These are phyloP conservation scores for Eunapius fragilis DNA, from an alignment of 37 sponge, comb jelly and placozoan species.

Conservation along the genomic window DNA sequence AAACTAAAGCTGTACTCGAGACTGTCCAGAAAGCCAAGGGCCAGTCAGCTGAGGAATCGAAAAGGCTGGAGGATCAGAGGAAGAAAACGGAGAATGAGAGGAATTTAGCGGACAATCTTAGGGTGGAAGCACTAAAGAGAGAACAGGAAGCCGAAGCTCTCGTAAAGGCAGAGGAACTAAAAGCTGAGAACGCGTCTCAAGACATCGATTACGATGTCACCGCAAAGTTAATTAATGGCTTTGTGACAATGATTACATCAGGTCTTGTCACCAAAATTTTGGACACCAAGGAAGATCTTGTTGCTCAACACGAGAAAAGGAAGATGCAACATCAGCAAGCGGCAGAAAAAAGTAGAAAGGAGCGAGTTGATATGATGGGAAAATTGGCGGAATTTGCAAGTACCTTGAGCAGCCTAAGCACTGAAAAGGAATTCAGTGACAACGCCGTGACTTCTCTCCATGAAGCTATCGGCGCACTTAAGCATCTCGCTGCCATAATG, in stretches of 20 bases:
- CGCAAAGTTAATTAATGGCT: constrained; percentile 11
- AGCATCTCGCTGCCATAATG: constrained; percentile 66
- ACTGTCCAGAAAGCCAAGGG: constrained; percentile 8
- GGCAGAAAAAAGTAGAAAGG: constrained; percentile 4
- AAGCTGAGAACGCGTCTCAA: background rate
- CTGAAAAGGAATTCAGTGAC: constrained; percentile 30
- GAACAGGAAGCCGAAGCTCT: constrained; percentile 22
- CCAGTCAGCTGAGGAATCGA: background rate
- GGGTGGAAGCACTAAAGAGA: background rate
- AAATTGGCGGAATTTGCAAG: constrained; percentile 27
- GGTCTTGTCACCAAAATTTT: too few species aligned
- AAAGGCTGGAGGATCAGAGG: constrained; percentile 7
- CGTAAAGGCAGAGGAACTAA: constrained; percentile 26
- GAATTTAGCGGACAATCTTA: background rate
- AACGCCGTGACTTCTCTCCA: constrained; percentile 48
- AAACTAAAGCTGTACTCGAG: constrained; percentile 13
- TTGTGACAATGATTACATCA: background rate
- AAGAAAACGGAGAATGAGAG: constrained; percentile 16
- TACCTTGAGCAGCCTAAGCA: constrained; percentile 15
- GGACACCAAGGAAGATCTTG: background rate
- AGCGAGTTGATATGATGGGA: constrained; percentile 20
- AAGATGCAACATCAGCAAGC: constrained; percentile 10
- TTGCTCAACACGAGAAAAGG: background rate
- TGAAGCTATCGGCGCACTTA: constrained; percentile 50
- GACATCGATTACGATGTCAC: background rate